Conservation (phyloP, 2,888 invertebrate genomes). For the Eupithecia exiguata region DNA sequence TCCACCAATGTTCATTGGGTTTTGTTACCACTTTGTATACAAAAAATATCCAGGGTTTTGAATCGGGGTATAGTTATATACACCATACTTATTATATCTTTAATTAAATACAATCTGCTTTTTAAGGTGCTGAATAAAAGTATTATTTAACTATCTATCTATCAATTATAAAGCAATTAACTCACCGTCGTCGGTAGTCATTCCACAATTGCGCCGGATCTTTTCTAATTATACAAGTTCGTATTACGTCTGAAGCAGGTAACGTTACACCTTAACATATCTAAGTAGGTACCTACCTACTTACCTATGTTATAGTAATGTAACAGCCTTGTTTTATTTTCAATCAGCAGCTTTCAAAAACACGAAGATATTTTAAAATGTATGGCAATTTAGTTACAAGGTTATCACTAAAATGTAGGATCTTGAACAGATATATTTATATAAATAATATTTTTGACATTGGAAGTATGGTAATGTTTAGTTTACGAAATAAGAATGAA, state of each 20-base stretch:
- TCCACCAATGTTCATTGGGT: too few relatives aligned
- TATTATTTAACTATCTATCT: too few relatives aligned
- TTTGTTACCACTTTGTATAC: too few relatives aligned
- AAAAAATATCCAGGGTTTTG: too few relatives aligned
- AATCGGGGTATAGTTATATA: too few relatives aligned
- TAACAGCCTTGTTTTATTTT: conserved; percentile 28
- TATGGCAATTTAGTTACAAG: neutral
- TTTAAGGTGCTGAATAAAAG: too few relatives aligned
- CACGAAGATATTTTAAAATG: neutral
- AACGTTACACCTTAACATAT: conserved; percentile 10
- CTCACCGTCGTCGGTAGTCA: neutral
- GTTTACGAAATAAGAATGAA: neutral
- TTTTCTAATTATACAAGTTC: neutral
- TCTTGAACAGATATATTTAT: neutral
- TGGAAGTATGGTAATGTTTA: neutral
- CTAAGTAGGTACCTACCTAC: neutral
- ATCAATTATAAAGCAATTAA: neutral
- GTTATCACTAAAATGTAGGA: neutral
- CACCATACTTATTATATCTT: too few relatives aligned
- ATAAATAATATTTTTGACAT: neutral
- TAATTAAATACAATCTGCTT: too few relatives aligned
- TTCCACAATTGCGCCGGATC: neutral
- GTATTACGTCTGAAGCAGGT: conserved; percentile 14
- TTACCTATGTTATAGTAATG: conserved; percentile 25
- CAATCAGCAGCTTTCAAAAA: conserved; percentile 37